phyloP scores from a whole-genome alignment of 2,888 invertebrate genomes.

The Epinotia nisella region DNA sequence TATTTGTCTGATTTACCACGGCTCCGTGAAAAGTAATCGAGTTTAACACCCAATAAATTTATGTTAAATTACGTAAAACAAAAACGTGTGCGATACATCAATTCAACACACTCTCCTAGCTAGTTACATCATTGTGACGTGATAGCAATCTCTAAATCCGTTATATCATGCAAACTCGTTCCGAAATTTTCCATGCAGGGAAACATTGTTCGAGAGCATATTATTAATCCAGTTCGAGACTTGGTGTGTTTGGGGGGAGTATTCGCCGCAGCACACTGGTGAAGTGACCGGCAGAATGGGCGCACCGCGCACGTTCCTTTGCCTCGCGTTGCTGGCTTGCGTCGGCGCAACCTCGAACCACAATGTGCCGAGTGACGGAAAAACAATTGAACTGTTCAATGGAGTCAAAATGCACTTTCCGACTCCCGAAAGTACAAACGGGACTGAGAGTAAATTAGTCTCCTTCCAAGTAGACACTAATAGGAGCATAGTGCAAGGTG shows the following conservation, averaged over 20 bases:
- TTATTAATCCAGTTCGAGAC: slow-evolving; percentile 25
- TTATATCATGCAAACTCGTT: slow-evolving; percentile 32
- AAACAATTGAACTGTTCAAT: slow-evolving; percentile 68
- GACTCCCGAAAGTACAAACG: slow-evolving; percentile 52
- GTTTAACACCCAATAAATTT: not conserved
- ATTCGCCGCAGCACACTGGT: slow-evolving; percentile 53
- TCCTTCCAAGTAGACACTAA: slow-evolving; percentile 70
- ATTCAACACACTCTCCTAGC: not conserved
- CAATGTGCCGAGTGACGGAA: slow-evolving; percentile 47
- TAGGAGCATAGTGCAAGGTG: slow-evolving; percentile 64
- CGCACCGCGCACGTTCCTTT: slow-evolving; percentile 61
- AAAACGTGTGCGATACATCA: slow-evolving; percentile 8
- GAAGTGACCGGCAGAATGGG: slow-evolving; percentile 68
- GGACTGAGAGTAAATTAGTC: slow-evolving; percentile 58
- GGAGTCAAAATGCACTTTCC: slow-evolving; percentile 71
- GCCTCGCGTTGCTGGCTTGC: slow-evolving; percentile 52
- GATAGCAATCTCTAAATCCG: slow-evolving; percentile 31
- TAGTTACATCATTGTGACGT: slow-evolving; percentile 29
- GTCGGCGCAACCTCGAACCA: slow-evolving; percentile 53
- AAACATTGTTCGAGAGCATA: slow-evolving; percentile 2
- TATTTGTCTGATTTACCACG: too few relatives aligned
- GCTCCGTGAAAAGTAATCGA: not conserved
- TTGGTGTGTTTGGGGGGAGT: slow-evolving; percentile 49
- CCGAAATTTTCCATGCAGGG: slow-evolving; percentile 30
- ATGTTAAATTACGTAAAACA: slow-evolving; percentile 3